Conservation (phyloP, 1,140 invertebrate species). For the Aricia agestis region DNA sequence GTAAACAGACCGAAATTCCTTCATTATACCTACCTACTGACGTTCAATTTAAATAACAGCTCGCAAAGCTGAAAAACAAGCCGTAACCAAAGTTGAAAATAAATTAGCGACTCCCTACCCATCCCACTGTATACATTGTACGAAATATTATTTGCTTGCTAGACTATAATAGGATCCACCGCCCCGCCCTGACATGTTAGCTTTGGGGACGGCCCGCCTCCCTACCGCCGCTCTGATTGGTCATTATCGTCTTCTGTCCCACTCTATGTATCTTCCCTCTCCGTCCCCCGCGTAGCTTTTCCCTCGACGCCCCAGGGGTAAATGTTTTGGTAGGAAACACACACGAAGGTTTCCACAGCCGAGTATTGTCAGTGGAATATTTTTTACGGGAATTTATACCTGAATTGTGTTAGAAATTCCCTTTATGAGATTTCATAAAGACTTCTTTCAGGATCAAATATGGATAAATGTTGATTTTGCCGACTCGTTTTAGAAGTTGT, state of each 20-base stretch:
- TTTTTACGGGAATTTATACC: conserved; percentile 70
- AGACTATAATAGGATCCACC: conserved; percentile 73
- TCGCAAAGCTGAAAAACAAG: conserved; percentile 75
- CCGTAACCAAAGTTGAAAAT: conserved; percentile 74
- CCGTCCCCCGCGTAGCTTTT: conserved; percentile 61
- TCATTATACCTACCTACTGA: conserved; percentile 69
- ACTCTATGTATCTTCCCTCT: conserved; percentile 29
- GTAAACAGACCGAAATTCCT: conserved; percentile 62
- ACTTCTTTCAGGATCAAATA: conserved; percentile 58
- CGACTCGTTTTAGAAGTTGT: background rate
- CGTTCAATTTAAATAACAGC: conserved; percentile 75
- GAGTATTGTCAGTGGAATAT: conserved; percentile 64
- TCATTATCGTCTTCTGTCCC: conserved; percentile 32
- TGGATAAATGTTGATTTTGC: conserved; percentile 11
- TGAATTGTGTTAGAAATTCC: conserved; percentile 69
- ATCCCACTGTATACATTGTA: conserved; percentile 73
- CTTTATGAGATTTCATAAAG: conserved; percentile 69
- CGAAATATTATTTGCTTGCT: conserved; percentile 75
- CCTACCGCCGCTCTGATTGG: conserved; percentile 45
- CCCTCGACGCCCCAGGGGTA: conserved; percentile 70
- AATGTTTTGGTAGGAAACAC: conserved; percentile 74
- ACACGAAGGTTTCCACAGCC: conserved; percentile 66
- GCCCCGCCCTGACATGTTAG: conserved; percentile 73
- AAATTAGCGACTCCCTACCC: conserved; percentile 69
- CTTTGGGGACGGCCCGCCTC: conserved; percentile 60